These are phyloP conservation scores for Caenorhabditis panamensis DNA, from an alignment of 2,888 invertebrate genomes.

Conservation along the genomic window DNA sequence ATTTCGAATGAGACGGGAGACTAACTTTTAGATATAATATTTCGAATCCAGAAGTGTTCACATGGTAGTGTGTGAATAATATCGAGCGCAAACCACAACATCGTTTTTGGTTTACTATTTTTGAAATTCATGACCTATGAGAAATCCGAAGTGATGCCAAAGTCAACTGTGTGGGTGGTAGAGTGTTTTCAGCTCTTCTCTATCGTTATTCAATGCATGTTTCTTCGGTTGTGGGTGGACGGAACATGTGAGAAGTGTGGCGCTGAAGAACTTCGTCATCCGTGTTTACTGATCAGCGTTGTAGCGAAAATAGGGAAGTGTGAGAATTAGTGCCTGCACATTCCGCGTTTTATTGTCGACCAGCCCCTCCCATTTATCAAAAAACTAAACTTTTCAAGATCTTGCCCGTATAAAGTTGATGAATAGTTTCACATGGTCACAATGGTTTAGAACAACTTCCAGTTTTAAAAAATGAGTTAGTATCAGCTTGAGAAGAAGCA, in stretches of 20 bases:
- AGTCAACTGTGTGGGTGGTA: background rate
- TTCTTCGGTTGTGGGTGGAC: background rate
- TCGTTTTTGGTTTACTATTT: too few species aligned
- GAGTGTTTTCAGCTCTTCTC: background rate
- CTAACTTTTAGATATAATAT: too few species aligned
- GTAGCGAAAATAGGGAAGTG: background rate
- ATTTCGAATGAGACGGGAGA: too few species aligned
- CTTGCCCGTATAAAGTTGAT: too few species aligned
- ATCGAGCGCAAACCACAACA: background rate
- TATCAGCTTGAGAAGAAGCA: too few species aligned
- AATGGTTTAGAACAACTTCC: too few species aligned
- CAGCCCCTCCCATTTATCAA: background rate
- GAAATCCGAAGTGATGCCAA: background rate
- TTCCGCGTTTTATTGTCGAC: background rate
- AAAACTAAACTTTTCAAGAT: background rate
- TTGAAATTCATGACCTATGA: background rate
- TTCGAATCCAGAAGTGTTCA: too few species aligned
- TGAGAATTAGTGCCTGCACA: background rate
- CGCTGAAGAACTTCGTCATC: conserved; percentile 1
- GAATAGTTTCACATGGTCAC: too few species aligned
- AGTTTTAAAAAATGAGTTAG: too few species aligned
- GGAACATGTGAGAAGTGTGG: background rate
- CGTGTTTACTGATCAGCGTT: background rate
- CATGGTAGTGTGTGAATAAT: too few species aligned
- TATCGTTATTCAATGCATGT: background rate